A percentile compares a stretch with the other conserved stretches of the same genome.
phyloP scores from a whole-genome alignment of 2,113 vertebrate genomes.

The Laticauda colubrina region DNA sequence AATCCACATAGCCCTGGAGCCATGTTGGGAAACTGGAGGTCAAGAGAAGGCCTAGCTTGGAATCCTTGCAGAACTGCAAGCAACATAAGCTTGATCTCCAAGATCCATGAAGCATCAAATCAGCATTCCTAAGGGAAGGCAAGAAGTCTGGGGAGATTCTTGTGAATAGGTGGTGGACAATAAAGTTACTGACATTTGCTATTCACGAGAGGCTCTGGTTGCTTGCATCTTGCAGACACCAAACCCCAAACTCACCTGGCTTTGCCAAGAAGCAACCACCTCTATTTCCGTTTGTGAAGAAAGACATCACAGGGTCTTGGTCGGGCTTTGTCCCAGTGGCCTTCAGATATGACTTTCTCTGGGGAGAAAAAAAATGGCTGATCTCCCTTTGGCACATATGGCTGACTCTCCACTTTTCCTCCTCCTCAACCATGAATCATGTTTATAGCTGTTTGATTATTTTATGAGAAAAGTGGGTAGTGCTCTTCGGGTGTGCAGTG shows the following conservation, averaged over 20 bases:
- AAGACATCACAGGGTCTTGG: not conserved
- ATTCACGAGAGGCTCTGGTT: not conserved
- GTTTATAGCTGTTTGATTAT: constrained; percentile 10
- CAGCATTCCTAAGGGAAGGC: not conserved
- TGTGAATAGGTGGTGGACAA: not conserved
- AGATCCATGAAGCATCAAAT: not conserved
- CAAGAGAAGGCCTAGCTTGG: not conserved
- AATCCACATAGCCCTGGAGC: not conserved
- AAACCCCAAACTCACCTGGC: not conserved
- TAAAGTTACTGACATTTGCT: not conserved
- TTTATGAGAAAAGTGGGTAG: constrained; percentile 32
- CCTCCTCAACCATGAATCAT: constrained; percentile 22
- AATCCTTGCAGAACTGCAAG: not conserved
- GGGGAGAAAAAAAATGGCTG: not conserved
- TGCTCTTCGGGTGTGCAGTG: constrained; percentile 15
- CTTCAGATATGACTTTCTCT: not conserved
- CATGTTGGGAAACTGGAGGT: not conserved
- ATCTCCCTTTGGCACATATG: not conserved
- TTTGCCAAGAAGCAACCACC: not conserved
- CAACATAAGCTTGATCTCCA: not conserved
- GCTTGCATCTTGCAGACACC: not conserved
- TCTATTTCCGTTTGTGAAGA: not conserved
- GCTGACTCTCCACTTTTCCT: not conserved
- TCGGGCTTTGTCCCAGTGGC: not conserved
- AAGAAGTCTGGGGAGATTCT: not conserved